Evolutionary conservation across 2,113 vertebrate genomes (phyloP), one percentile per base, ranked within the genome.

Genomic region (Aramus guarauna): DNA sequence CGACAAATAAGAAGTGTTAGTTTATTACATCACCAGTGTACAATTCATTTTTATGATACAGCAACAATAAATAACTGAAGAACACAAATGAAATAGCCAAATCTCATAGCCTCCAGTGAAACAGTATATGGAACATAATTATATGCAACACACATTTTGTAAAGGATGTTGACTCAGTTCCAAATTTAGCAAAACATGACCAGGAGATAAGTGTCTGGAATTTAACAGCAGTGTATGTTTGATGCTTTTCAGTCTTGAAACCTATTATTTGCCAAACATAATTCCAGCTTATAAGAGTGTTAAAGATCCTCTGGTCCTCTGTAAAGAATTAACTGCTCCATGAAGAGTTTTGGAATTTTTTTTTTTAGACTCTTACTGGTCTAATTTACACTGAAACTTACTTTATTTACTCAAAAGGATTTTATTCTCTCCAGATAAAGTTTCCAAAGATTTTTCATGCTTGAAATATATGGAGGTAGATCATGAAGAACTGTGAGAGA

Each of bases 151-250:
- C 56, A 78, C 59, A 78, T 59, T 86, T 85, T 93, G 68, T 60
- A 90, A 85, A 94, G 75, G 78, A 89, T 85, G 62, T 63, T 92
- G 89, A 93, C 30, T 95, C 53, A 36, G 60, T 48, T 93, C 47
- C 81, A 85, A 91, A 72, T 85, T 91, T 55, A 85, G 75, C 50
- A 90, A 92, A 93, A 88, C 15, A 8, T 74, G 63, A 58, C 41
- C 87, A 77, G 77, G 67, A 95, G 95, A 34, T 76, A 95, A 81
- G 53, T 36, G 64, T 67, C 88, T 93, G 45, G 48, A 80, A 78
- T 45, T 88, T 73, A 84, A 90, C 30, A 23, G 77, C 37, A 64
- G n/a, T 21, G 8, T 59, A 32, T 21, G 30, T 73, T 85, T 90
- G 63, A 95, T 24, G 52, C 56, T 91, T 77, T 80, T 77, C 50